Percentiles rank a stretch among this genome's conserved stretches.
These are phyloP conservation scores for Lacerta bilineata DNA, from an alignment of 2,797 vertebrate species.

Conservation along the genomic window DNA sequence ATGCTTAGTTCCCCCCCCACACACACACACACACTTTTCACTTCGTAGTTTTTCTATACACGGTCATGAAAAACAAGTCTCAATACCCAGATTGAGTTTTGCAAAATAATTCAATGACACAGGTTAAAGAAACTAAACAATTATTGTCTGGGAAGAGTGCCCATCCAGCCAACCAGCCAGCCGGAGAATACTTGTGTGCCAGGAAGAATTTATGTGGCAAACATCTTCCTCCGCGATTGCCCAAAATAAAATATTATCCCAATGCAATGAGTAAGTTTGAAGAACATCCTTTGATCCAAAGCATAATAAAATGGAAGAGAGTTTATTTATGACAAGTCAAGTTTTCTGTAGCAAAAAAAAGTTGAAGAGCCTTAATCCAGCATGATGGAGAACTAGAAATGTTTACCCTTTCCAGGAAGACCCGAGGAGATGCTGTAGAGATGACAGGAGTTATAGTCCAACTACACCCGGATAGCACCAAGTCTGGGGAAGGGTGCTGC, in stretches of 20 bases:
- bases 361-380: neutral
- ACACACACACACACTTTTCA: too few species aligned
- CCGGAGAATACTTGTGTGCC: neutral
- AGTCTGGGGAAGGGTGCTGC: neutral
- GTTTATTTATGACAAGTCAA: neutral
- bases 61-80: neutral
- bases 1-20: neutral
- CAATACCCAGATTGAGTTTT: neutral
- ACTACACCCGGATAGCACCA: neutral
- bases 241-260: conserved; percentile 28
- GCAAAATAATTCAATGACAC: neutral
- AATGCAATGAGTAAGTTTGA: neutral
- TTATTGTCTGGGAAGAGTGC: conserved; percentile 17
- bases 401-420: neutral
- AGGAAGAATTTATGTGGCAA: conserved; percentile 22
- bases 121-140: neutral
- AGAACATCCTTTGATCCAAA: neutral
- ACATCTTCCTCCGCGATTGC: conserved; percentile 1
- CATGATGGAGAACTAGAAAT: neutral
- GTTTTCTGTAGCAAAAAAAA: neutral
- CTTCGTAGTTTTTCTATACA: neutral
- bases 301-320: neutral
- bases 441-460: too few species aligned
- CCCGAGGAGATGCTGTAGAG: neutral
- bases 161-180: conserved; percentile 2